Evolutionary conservation across 23 tunicate genomes (phyloP).

Genomic region (Diplosoma virens): DNA sequence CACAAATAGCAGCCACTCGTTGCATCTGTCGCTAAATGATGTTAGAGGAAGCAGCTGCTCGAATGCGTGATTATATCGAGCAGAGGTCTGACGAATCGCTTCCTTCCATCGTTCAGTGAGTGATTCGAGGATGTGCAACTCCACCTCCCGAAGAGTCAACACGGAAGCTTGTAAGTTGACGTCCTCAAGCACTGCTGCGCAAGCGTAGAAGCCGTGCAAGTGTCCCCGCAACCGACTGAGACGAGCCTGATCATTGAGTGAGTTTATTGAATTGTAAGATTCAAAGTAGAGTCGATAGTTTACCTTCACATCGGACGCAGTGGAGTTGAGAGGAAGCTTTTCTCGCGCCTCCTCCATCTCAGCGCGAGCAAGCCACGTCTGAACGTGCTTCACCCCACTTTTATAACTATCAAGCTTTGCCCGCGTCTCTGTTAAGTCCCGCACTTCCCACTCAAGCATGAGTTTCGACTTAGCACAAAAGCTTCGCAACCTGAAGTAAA

Average conservation of each 20-base stretch:
- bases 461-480: no score
- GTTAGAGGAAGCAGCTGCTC: neutral
- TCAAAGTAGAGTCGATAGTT: no score
- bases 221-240: constrained; percentile 8
- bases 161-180: constrained; percentile 40
- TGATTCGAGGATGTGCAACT: constrained; percentile 24
- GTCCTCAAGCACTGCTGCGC: constrained; percentile 32
- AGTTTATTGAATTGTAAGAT: no score
- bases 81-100: neutral
- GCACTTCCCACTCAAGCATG: no score
- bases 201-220: constrained; percentile 68
- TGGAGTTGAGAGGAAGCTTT: no score
- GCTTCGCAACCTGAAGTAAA: no score
- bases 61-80: neutral
- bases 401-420: no score
- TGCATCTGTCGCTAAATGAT: constrained; percentile 55
- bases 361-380: no score
- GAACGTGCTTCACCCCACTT: no score
- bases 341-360: no score
- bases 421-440: no score
- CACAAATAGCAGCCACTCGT: constrained; percentile 79
- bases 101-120: constrained; percentile 63
- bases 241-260: neutral
- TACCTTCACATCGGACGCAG: no score
- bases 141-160: constrained; percentile 40